Base-by-base conservation (phyloP, 2,888 invertebrate genomes). In the Cremastinae sp. region DNA sequence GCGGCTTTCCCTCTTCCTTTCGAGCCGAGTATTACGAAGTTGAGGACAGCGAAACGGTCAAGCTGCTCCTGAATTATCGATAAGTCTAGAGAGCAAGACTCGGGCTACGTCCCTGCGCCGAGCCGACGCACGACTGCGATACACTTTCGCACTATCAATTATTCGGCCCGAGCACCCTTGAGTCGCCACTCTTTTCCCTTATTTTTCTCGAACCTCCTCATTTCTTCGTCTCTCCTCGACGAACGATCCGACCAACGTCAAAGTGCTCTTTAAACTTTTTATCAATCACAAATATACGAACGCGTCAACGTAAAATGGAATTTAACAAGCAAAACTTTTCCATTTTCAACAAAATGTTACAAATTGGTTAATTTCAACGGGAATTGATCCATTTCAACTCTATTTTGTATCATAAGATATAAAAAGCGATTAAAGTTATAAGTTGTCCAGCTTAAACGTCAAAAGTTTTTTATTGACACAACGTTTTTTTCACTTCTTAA, bases 41-140 rank as follows among this genome's bases (percentile, higher is more conserved):
- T 69, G 69, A 43, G 69, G 70, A 77, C 70, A 75, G 73, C 69
- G 78, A 58, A 78, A 71, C 74, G 83, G 84, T 79, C 84, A 86
- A 82, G 82, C 81, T 81, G 79, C 69, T 73, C 61, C 82, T 89
- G 88, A 89, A 89, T 89, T 87, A 89, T 88, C 86, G 85, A 89
- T 89, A 87, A 86, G 86, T 81, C 84, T 82, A 83, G 83, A 80
- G 79, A 81, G 81, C 75, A 78, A 79, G 78, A 76, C 79, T 80
- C 79, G 65, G 65, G 74, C 76, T 74, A 41, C 84, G 82, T 80
- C 80, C 79, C 75, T 78, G 74, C 74, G 82, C 81, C 82, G 77
- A 79, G 78, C 77, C 75, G 64, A 70, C 76, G 77, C 41, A 41
- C 49, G 59, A 78, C 81, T 78, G 77, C 83, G 83, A 85, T 83